Conservation (phyloP, 2,888 invertebrate genomes). For the Sarcophaga rosellei region DNA sequence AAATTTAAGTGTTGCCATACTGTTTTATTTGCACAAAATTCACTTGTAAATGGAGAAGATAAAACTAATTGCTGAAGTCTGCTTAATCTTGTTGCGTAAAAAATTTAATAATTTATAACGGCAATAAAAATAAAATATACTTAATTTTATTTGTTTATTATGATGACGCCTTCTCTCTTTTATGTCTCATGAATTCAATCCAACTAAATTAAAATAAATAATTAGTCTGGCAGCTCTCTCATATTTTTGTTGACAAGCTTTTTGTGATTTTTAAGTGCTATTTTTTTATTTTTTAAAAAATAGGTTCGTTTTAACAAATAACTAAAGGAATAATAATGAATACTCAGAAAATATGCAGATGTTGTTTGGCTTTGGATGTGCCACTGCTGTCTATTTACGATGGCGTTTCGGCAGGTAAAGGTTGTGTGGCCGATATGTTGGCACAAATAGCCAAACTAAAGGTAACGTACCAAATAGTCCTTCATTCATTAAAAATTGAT, state of each 20-base stretch:
- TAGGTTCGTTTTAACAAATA: background rate
- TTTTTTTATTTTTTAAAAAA: background rate
- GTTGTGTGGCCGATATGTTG: slow-evolving; percentile 78
- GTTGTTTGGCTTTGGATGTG: slow-evolving; percentile 76
- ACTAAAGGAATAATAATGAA: slow-evolving; percentile 70
- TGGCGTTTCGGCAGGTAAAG: slow-evolving; percentile 69
- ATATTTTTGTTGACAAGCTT: slow-evolving; percentile 17
- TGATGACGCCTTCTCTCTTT: background rate
- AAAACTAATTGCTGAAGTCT: no score
- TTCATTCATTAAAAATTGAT: background rate
- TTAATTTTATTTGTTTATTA: background rate
- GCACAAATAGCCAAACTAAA: slow-evolving; percentile 73
- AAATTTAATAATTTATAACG: no score
- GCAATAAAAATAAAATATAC: no score
- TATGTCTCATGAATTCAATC: no score
- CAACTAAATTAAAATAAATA: background rate
- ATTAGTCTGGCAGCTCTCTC: background rate
- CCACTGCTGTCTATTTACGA: slow-evolving; percentile 79
- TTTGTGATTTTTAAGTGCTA: background rate
- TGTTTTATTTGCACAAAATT: no score
- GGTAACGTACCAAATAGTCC: slow-evolving; percentile 67
- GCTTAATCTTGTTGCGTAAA: no score
- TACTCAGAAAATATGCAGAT: slow-evolving; percentile 79
- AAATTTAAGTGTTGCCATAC: no score
- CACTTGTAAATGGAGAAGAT: no score